phyloP scores from a whole-genome alignment of 2,113 vertebrate genomes.

The Chamaea fasciata region DNA sequence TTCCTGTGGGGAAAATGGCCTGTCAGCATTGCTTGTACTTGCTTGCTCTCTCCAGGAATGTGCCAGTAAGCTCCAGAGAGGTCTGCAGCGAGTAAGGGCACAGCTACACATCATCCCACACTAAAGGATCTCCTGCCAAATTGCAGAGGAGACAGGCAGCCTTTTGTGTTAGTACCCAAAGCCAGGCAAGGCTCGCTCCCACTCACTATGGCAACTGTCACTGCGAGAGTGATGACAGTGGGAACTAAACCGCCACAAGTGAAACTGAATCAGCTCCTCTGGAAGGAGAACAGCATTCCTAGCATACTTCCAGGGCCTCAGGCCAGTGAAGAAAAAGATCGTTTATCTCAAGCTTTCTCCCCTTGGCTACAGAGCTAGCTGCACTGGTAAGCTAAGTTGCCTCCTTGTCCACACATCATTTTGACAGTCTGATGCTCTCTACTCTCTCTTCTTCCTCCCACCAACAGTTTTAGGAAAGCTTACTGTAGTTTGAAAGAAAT shows the following conservation, averaged over 20 bases:
- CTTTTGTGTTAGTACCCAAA: constrained; percentile 58
- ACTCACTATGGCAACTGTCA: constrained; percentile 68
- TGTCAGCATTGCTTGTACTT: neutral
- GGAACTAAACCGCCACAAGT: constrained; percentile 41
- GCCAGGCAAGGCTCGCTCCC: constrained; percentile 46
- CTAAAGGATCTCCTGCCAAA: constrained; percentile 51
- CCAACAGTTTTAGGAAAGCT: neutral
- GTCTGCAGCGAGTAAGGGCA: neutral
- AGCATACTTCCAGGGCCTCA: constrained; percentile 57
- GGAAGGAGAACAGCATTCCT: constrained; percentile 67
- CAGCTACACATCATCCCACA: constrained; percentile 35
- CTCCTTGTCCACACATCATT: neutral
- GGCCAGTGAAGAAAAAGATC: constrained; percentile 14
- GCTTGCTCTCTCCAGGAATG: constrained; percentile 36
- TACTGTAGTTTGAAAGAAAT: neutral
- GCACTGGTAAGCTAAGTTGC: neutral
- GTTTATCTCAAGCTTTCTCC: constrained; percentile 11
- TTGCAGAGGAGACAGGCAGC: constrained; percentile 54
- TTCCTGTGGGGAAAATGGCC: neutral
- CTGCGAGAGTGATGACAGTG: constrained; percentile 59
- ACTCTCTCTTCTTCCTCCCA: neutral
- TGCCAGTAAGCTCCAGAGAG: neutral
- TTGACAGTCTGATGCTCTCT: neutral
- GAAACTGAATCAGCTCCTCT: constrained; percentile 63
- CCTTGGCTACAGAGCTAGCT: constrained; percentile 24